These are phyloP conservation scores for Drosophila nikananu DNA, from an alignment of 1,140 invertebrate species.

Conservation along the genomic window DNA sequence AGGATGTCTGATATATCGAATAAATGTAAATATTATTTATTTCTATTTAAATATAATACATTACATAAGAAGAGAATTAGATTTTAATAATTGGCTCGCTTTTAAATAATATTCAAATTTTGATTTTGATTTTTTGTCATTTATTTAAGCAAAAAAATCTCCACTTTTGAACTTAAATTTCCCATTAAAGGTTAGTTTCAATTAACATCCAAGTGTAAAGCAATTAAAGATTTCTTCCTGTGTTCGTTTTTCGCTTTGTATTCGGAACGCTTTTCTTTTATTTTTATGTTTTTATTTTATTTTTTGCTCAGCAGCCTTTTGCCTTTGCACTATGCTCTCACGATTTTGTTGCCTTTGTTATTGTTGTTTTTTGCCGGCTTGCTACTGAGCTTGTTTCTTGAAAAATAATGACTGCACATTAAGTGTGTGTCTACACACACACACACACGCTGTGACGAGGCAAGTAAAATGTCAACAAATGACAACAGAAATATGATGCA, in stretches of 20 bases:
- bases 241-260: constrained; percentile 3
- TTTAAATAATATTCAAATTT: too few species aligned
- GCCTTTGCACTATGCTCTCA: constrained; percentile 51
- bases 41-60: neutral
- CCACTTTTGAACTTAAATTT: neutral
- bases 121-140: too few species aligned
- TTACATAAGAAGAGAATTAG: neutral
- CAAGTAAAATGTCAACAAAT: constrained; percentile 82
- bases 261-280: constrained; percentile 48
- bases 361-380: constrained; percentile 48
- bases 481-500: constrained; percentile 84
- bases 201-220: too few species aligned
- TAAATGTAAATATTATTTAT: neutral
- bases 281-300: constrained; percentile 12
- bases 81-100: too few species aligned
- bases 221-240: neutral
- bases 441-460: constrained; percentile 52
- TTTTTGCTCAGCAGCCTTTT: constrained; percentile 53
- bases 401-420: constrained; percentile 83
- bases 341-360: constrained; percentile 30
- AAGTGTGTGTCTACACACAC: constrained; percentile 64
- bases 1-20: neutral
- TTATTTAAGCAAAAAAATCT: neutral
- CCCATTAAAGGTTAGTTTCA: neutral
- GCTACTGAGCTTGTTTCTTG: constrained; percentile 72